Conservation (phyloP, 1,140 invertebrate genomes). For the Hylaeus anthracinus region DNA sequence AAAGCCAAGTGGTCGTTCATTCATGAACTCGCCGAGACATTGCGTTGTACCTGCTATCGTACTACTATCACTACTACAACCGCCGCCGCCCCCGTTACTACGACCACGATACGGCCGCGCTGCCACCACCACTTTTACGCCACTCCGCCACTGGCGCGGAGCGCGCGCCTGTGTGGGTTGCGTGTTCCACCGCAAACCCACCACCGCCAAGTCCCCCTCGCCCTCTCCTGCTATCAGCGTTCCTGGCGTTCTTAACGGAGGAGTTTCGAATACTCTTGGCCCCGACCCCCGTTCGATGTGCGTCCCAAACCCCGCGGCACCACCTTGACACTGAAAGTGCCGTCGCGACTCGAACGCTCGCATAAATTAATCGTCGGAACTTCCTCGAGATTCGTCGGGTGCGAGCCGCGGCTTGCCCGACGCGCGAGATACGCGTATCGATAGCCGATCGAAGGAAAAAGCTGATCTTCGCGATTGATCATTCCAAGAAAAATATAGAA, state of each 20-base stretch:
- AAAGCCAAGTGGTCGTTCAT: conserved; percentile 73
- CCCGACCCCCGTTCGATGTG: conserved; percentile 4
- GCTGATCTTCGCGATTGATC: too few species aligned
- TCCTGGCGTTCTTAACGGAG: conserved; percentile 62
- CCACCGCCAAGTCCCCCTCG: conserved; percentile 33
- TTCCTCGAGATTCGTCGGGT: not conserved
- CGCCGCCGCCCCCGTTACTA: not conserved
- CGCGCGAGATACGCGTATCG: too few species aligned
- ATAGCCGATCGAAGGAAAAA: too few species aligned
- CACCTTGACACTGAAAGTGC: conserved; percentile 57
- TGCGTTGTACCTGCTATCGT: conserved; percentile 53
- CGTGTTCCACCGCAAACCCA: conserved; percentile 59
- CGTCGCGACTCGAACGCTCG: conserved; percentile 11
- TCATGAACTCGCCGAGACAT: conserved; percentile 71
- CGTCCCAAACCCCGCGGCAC: conserved; percentile 8
- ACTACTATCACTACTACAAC: conserved; percentile 45
- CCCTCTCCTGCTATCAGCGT: conserved; percentile 30
- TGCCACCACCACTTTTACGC: conserved; percentile 49
- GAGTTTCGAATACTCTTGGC: conserved; percentile 42
- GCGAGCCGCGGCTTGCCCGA: too few species aligned
- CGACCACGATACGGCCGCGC: conserved; percentile 6
- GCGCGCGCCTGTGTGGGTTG: conserved; percentile 52
- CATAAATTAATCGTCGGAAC: conserved; percentile 21
- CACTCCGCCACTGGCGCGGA: not conserved
- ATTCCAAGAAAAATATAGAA: too few species aligned